Conservation (phyloP, 1,140 invertebrate species). For the Alviniconcha marisindica region DNA sequence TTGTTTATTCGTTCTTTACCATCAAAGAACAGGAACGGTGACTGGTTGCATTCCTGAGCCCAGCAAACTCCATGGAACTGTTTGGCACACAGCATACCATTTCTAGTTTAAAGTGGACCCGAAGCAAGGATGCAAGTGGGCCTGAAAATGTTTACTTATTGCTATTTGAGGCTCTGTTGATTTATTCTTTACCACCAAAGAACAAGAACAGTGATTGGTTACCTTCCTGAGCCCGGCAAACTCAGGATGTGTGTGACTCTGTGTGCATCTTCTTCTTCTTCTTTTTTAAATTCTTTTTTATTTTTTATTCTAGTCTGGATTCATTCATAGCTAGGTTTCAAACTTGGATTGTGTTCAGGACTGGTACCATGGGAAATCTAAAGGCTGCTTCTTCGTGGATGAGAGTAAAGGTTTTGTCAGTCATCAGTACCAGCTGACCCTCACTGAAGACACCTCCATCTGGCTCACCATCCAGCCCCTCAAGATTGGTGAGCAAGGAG, state of each 20-base stretch:
- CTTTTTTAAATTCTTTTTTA: too few relatives aligned
- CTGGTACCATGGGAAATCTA: slow-evolving; percentile 61
- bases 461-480: slow-evolving; percentile 70
- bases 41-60: slow-evolving; percentile 24
- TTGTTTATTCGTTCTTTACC: too few relatives aligned
- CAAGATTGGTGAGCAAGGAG: slow-evolving; percentile 43
- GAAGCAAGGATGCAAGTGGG: too few relatives aligned
- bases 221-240: slow-evolving; percentile 7
- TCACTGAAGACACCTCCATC: slow-evolving; percentile 62
- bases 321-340: too few relatives aligned
- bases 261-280: too few relatives aligned
- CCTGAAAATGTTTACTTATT: too few relatives aligned
- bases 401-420: slow-evolving; percentile 63
- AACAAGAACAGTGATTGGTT: slow-evolving; percentile 28
- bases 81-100: too few relatives aligned
- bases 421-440: slow-evolving; percentile 66
- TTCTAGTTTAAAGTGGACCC: too few relatives aligned
- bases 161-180: too few relatives aligned
- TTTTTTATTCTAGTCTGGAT: too few relatives aligned
- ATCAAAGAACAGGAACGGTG: too few relatives aligned
- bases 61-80: not conserved
- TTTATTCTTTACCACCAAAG: too few relatives aligned
- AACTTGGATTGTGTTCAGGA: slow-evolving; percentile 52
- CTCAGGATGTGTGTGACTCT: not conserved
- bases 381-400: slow-evolving; percentile 72